Evolutionary conservation across 2,797 vertebrate species (phyloP).

Genomic region (Helostoma temminkii): DNA sequence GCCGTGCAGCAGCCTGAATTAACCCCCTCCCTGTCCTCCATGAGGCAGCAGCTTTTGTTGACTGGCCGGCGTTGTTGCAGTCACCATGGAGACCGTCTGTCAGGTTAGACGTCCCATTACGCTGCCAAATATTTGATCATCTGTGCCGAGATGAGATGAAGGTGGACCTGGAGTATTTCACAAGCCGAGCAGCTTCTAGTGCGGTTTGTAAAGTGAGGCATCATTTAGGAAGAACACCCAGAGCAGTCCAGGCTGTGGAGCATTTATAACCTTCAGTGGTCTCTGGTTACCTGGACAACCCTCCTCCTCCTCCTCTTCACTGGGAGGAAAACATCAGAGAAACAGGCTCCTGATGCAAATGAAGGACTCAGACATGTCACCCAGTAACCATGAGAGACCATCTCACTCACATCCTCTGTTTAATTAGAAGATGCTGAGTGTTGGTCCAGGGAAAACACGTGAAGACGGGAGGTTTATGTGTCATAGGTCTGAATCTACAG

Average conservation of each 20-base stretch:
- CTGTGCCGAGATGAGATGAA: constrained; percentile 44
- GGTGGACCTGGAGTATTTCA: constrained; percentile 37
- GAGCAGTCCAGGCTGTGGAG: constrained; percentile 55
- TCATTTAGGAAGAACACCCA: constrained; percentile 34
- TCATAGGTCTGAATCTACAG: too few species aligned
- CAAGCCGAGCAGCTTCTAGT: not conserved
- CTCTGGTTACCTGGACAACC: constrained; percentile 81
- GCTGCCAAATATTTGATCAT: constrained; percentile 63
- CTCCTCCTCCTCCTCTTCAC: constrained; percentile 35
- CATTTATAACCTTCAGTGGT: constrained; percentile 72
- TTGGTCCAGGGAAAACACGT: not conserved
- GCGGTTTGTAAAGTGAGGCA: constrained; percentile 39
- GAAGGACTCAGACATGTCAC: constrained; percentile 25
- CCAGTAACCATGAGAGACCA: not conserved
- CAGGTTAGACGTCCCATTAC: constrained; percentile 50
- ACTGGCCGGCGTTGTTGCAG: constrained; percentile 24
- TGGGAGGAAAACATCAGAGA: constrained; percentile 50
- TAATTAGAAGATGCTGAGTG: not conserved
- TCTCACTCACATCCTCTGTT: constrained; percentile 12
- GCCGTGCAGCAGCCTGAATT: constrained; percentile 25
- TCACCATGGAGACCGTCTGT: constrained; percentile 44
- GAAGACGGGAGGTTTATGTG: too few species aligned
- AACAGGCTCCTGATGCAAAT: constrained; percentile 65
- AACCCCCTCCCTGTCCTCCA: constrained; percentile 25
- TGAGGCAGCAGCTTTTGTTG: constrained; percentile 45